Evolutionary conservation across 2,113 vertebrate species (phyloP), one percentile per base, ranked within the genome.

Genomic region (Myxocyprinus asiaticus): DNA sequence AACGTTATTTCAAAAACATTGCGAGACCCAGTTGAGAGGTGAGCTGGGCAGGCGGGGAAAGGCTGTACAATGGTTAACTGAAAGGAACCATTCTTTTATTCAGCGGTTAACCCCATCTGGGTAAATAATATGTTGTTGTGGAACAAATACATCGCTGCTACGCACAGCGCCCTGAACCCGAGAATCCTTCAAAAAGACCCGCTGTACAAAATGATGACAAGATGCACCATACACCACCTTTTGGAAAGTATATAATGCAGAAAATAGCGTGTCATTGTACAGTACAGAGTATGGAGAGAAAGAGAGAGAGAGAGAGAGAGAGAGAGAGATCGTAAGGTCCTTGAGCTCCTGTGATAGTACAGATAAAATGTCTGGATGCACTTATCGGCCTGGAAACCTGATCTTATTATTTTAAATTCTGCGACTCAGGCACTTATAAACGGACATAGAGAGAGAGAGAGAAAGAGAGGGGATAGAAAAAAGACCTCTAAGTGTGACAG

Each of bases 41-140:
- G 50, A 82, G 78, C 70, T 70, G 71, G 74, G 67, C 69, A 33
- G 62, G 63, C 53, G 5, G 72, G 67, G 59, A 55, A 77, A 47
- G 9, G 94, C 94, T 94, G 93, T 90, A 93, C 93, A 96, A 96
- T 96, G 94, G 95, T 96, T 95, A 96, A 94, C 95, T 98, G 96
- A 99, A 98, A 97, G 96, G 94, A 95, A 92, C 95, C 95, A 97
- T 99, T 99, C 96, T 98, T 98, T 98, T 97, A 98, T 98, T 94
- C 95, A 93, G 94, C 97, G 98, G 97, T 98, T 98, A 98, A 99
- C 96, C 98, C 95, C 96, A 96, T 98, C 95, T 97, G 95, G 93
- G 96, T 98, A 98, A 97, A 98, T 98, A 98, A 99, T 99, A 98
- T 92, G 90, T 90, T 88, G 87, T 93, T 88, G 95, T 95, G 96